phyloP scores from a whole-genome alignment of 2,113 vertebrate species.

The Salminus brasiliensis region DNA sequence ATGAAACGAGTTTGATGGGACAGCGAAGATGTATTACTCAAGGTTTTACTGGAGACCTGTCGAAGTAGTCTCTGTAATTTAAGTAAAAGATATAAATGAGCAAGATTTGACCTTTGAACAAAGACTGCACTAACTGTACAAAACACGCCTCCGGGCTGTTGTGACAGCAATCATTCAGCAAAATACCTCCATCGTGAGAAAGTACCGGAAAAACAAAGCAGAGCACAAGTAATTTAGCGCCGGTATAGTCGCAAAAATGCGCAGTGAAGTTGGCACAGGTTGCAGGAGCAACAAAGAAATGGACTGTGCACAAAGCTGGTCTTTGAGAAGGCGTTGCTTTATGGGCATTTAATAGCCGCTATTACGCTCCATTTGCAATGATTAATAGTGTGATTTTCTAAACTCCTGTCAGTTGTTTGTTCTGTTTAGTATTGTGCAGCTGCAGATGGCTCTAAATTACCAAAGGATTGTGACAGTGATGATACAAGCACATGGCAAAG shows the following conservation, averaged over 20 bases:
- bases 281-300: conserved; percentile 38
- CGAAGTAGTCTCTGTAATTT: neutral
- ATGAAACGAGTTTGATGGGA: neutral
- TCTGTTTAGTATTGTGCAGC: conserved; percentile 31
- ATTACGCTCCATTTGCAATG: conserved; percentile 55
- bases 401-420: conserved; percentile 19
- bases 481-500: conserved; percentile 20
- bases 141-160: conserved; percentile 30
- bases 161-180: conserved; percentile 29
- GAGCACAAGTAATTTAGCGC: conserved; percentile 15
- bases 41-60: neutral
- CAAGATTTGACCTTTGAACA: neutral
- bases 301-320: conserved; percentile 38
- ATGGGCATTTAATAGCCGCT: conserved; percentile 55
- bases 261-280: conserved; percentile 37
- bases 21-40: neutral
- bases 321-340: conserved; percentile 44
- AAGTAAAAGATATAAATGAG: neutral
- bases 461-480: conserved; percentile 23
- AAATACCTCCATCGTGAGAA: conserved; percentile 37
- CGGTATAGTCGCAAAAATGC: neutral
- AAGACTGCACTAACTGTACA: too few relatives aligned
- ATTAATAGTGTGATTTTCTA: conserved; percentile 48
- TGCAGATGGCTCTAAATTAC: conserved; percentile 41
- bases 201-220: conserved; percentile 5